Base-by-base conservation (phyloP, 2,113 vertebrate genomes). In the Archocentrus centrarchus region DNA sequence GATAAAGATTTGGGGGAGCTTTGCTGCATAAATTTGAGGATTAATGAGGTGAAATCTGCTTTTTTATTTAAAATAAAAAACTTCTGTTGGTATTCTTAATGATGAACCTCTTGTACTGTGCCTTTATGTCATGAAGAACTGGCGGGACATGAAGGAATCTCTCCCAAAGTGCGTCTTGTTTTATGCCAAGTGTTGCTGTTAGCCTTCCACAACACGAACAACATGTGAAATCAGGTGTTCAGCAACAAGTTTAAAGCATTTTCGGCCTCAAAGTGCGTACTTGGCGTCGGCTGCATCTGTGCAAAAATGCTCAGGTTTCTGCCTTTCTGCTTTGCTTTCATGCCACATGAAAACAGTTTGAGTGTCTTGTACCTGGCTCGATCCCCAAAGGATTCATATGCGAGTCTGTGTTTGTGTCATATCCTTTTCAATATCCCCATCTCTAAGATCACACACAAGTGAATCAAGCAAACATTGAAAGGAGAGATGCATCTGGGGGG, bases 361-460 rank as follows among this genome's bases (percentile, higher is more conserved):
- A 20, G 70, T 32, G 18, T 37, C 62, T 55, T 41, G 59, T 20
- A 8, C 84, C 66, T 55, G 32, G 75, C 66, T 53, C 24, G 3
- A 7, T 55, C 66, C 27, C 44, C 73, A 35, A 77, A 88, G 75
- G 81, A 11, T 53, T 63, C 79, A 41, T 44, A 32, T 80, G 63
- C 5, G 13, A 13, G 59, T 58, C 70, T 77, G 85, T 87, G 76
- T 85, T 73, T 88, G 81, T 75, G 47, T 91, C 73, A 7, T 84
- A 91, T 93, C 84, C 57, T 80, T 87, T 90, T 89, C 84, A 90
- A 84, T 92, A 87, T 88, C 81, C 79, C 22, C 64, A 76, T 89
- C 85, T 88, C 77, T 57, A 75, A 90, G 89, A 91, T 91, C 91
- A 90, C 15, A 77, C 84, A 86, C 82, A 85, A 58, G 83, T 55